phyloP scores from a whole-genome alignment of 2,113 vertebrate species.

The Sceloporus tristichus region DNA sequence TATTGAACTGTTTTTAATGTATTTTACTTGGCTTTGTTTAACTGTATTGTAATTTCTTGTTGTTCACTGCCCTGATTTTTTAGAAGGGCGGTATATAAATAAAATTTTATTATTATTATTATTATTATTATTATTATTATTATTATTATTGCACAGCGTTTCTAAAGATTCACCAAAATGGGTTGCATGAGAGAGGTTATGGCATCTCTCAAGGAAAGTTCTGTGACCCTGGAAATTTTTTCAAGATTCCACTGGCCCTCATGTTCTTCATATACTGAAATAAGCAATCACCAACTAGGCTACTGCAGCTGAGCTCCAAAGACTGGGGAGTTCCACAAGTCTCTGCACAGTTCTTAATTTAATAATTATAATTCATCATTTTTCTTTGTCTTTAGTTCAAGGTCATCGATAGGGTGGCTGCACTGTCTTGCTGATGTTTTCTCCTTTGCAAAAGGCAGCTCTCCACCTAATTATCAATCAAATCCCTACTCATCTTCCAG shows the following conservation, averaged over 20 bases:
- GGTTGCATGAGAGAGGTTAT: not conserved
- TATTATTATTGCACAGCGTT: no score
- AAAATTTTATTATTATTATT: no score
- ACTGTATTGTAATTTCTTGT: no score
- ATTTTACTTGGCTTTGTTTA: no score
- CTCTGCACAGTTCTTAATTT: not conserved
- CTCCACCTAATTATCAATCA: conserved; percentile 44
- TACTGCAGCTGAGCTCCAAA: conserved; percentile 14
- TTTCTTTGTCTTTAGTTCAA: conserved; percentile 41
- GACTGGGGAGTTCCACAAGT: conserved; percentile 8
- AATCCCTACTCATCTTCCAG: conserved; percentile 20
- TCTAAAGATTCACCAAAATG: not conserved
- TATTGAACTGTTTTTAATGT: no score
- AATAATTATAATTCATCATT: conserved; percentile 25
- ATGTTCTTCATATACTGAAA: not conserved
- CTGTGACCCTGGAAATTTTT: conserved; percentile 15
- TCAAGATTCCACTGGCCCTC: not conserved
- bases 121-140: no score
- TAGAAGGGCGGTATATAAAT: no score
- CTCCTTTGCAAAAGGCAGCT: conserved; percentile 6
- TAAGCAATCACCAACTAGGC: not conserved
- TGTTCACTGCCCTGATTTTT: no score
- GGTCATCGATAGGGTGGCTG: conserved; percentile 16
- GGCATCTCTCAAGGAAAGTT: not conserved
- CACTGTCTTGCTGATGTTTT: conserved; percentile 1